Conservation (phyloP, 2,797 vertebrate genomes). For the Macropus fuliginosus region DNA sequence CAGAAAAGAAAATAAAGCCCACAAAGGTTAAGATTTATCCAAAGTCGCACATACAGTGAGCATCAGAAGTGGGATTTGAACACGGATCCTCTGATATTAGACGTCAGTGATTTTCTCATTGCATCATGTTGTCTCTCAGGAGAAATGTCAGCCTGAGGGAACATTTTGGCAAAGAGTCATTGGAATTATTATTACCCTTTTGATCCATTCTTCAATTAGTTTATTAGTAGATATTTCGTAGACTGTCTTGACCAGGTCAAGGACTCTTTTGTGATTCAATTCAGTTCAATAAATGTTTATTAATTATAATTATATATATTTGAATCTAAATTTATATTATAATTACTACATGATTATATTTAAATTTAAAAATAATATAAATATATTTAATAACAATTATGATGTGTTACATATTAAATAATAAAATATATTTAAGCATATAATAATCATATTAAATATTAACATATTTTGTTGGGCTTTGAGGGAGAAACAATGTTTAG, state of each 20-base stretch:
- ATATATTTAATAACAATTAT: too few relatives aligned
- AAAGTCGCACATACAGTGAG: not conserved
- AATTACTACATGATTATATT: too few relatives aligned
- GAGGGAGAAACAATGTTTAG: not conserved
- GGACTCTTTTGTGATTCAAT: not conserved
- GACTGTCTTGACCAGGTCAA: not conserved
- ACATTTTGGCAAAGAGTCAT: not conserved
- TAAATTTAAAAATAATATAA: too few relatives aligned
- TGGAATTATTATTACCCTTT: not conserved
- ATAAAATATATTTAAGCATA: too few relatives aligned
- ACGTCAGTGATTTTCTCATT: not conserved
- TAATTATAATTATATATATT: not conserved
- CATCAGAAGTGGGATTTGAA: not conserved
- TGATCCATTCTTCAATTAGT: not conserved
- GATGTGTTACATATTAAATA: too few relatives aligned
- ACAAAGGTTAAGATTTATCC: not conserved
- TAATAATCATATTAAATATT: not conserved
- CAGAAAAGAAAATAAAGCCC: not conserved
- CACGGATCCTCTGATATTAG: not conserved
- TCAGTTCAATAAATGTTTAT: not conserved
- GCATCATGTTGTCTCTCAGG: not conserved
- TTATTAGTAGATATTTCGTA: not conserved
- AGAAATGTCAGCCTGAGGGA: not conserved
- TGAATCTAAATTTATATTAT: too few relatives aligned
- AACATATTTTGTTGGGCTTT: not conserved